Evolutionary conservation across 2,888 invertebrate species (phyloP).

Genomic region (Limenitis camilla): DNA sequence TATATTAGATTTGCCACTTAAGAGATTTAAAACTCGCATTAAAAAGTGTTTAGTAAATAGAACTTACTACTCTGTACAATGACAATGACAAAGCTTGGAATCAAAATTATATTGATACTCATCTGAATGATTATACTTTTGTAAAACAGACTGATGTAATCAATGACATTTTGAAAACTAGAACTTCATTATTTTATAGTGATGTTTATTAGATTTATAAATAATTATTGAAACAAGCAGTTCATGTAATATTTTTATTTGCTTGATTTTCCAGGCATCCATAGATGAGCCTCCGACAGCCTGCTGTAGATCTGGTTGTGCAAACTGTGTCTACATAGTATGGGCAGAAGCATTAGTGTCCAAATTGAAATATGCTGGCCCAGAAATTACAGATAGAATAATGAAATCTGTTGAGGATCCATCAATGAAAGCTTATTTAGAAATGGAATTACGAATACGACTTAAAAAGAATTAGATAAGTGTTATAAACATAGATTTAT

Average conservation of each 20-base stretch:
- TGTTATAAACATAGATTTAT: background rate
- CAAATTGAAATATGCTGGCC: conserved; percentile 77
- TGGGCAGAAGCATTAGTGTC: conserved; percentile 86
- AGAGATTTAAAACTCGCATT: too few species aligned
- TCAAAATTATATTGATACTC: too few species aligned
- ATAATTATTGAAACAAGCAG: background rate
- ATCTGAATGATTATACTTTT: too few species aligned
- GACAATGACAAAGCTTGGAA: too few species aligned
- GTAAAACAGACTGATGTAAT: too few species aligned
- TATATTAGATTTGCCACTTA: too few species aligned
- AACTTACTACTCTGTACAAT: too few species aligned
- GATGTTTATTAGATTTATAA: background rate
- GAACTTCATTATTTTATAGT: too few species aligned
- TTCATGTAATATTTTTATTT: background rate
- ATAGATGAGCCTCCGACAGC: conserved; percentile 83
- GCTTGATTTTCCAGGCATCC: conserved; percentile 44
- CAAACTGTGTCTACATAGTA: conserved; percentile 93
- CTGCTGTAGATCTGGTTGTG: conserved; percentile 94
- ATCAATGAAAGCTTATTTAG: conserved; percentile 86
- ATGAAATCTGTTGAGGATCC: conserved; percentile 84
- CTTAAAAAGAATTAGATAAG: conserved; percentile 33
- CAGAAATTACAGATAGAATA: conserved; percentile 81
- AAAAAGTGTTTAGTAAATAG: too few species aligned
- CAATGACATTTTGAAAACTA: too few species aligned
- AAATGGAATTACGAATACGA: conserved; percentile 80